Percentiles rank a stretch among this genome's conserved stretches.
Conservation (phyloP, 2,888 invertebrate genomes). For the Pantelozetes paolii region DNA sequence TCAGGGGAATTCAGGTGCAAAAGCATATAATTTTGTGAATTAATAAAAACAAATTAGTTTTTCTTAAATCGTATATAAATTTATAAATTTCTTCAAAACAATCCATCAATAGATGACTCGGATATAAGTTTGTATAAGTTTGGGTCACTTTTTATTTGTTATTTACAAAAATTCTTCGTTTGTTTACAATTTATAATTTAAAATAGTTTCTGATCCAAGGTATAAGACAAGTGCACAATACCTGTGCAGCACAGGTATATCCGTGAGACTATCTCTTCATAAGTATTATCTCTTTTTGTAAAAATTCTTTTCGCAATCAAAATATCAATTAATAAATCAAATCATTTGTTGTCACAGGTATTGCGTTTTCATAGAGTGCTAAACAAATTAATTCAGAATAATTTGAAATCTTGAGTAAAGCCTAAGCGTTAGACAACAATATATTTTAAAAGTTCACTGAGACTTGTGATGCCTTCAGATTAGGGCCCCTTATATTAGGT, state of each 20-base stretch:
- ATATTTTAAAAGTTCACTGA: background rate
- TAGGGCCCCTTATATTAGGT: background rate
- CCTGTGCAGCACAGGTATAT: background rate
- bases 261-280: background rate
- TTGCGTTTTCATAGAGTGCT: background rate
- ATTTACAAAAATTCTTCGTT: background rate
- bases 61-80: too few species aligned
- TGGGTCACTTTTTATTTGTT: constrained; percentile 23
- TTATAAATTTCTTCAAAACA: background rate
- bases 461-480: constrained; percentile 14
- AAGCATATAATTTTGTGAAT: too few species aligned
- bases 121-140: background rate
- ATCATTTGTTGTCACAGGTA: background rate
- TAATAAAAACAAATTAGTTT: too few species aligned
- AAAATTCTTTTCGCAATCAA: background rate
- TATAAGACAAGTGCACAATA: too few species aligned
- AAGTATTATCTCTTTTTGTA: background rate
- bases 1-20: too few species aligned
- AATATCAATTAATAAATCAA: constrained; percentile 6
- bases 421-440: background rate
- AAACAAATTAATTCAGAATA: constrained; percentile 12
- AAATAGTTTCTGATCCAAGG: background rate
- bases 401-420: background rate
- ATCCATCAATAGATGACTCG: constrained; percentile 3
- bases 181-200: background rate